Evolutionary conservation across 2,113 vertebrate genomes (phyloP).

Genomic region (Addax nasomaculatus): DNA sequence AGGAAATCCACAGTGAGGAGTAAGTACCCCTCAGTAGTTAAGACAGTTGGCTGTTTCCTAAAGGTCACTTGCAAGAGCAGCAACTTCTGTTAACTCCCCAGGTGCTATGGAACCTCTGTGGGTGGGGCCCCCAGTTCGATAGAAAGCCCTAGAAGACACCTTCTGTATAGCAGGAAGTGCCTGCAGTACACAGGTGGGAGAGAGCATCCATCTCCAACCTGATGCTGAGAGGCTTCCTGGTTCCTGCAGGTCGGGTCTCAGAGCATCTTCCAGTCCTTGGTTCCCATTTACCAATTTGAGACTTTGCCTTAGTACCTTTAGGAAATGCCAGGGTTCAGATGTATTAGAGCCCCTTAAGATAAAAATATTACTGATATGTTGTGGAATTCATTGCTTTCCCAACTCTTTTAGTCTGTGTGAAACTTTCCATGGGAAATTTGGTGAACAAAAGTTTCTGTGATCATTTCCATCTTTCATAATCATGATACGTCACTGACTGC

Average conservation of each 20-base stretch:
- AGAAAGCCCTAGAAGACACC: background rate
- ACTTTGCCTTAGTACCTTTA: background rate
- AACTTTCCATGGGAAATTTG: background rate
- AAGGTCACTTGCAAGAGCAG: background rate
- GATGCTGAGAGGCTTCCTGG: background rate
- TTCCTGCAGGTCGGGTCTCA: background rate
- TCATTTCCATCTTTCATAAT: background rate
- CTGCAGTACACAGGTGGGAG: background rate
- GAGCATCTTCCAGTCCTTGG: no score
- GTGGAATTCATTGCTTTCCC: no score
- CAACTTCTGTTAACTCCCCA: background rate
- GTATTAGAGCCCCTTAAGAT: no score
- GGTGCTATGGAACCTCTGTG: accelerated
- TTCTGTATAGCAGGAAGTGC: accelerated
- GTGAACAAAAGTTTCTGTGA: accelerated
- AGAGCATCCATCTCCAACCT: background rate
- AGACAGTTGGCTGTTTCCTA: background rate
- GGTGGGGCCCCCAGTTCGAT: accelerated
- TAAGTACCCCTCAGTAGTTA: no score
- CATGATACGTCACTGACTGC: accelerated
- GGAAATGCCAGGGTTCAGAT: background rate
- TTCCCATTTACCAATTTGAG: background rate
- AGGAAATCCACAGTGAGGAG: background rate
- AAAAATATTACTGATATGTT: background rate
- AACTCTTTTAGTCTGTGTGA: no score